These are phyloP conservation scores for Drosophila repletoides DNA, from an alignment of 1,140 invertebrate species.

Conservation along the genomic window DNA sequence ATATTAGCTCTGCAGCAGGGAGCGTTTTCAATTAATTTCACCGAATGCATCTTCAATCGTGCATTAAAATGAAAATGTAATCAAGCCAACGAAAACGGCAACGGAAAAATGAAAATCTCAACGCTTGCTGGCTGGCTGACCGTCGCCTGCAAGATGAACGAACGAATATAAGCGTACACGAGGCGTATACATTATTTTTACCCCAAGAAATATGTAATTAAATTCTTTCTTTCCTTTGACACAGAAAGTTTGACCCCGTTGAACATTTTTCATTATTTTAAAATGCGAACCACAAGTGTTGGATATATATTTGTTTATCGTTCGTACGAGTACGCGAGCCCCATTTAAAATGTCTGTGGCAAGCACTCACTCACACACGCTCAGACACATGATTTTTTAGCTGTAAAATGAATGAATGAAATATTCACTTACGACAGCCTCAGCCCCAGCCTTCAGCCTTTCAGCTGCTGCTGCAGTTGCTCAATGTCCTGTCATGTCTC, in stretches of 20 bases:
- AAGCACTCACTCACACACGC: conserved; percentile 44
- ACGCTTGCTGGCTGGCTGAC: too few species aligned
- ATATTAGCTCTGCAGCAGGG: conserved; percentile 67
- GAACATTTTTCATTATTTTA: conserved; percentile 69
- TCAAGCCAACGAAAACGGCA: conserved; percentile 50
- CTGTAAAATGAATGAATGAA: conserved; percentile 71
- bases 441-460: conserved; percentile 1
- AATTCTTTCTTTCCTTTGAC: conserved; percentile 54
- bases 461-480: conserved; percentile 24
- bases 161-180: background rate
- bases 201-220: conserved; percentile 73
- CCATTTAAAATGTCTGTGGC: conserved; percentile 60
- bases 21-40: conserved; percentile 76
- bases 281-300: conserved; percentile 69
- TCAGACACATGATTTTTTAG: conserved; percentile 43
- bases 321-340: conserved; percentile 49
- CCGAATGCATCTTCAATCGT: conserved; percentile 75
- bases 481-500: conserved; percentile 22
- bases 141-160: conserved; percentile 32
- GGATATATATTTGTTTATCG: conserved; percentile 75
- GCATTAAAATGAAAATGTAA: conserved; percentile 80
- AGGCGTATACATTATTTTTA: conserved; percentile 38
- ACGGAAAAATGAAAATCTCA: too few species aligned
- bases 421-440: conserved; percentile 61
- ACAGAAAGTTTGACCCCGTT: conserved; percentile 7